These are phyloP conservation scores for Lottia scabra DNA, from an alignment of 2,888 invertebrate species.

Conservation along the genomic window DNA sequence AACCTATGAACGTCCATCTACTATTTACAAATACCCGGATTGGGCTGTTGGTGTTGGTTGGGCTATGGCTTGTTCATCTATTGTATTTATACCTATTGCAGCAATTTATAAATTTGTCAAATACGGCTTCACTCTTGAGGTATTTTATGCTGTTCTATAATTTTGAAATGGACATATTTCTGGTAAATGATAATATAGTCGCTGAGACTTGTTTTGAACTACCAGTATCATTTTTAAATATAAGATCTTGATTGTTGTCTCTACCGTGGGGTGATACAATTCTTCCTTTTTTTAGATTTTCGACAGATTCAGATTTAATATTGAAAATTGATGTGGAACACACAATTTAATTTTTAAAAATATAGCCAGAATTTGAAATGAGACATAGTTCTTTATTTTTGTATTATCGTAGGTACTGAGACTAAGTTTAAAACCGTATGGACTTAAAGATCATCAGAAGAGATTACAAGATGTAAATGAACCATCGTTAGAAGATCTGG, in stretches of 20 bases:
- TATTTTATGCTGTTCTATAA: slow-evolving; percentile 5
- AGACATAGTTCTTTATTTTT: neutral
- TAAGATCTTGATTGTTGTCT: too few relatives aligned
- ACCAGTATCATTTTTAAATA: too few relatives aligned
- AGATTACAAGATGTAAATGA: slow-evolving; percentile 52
- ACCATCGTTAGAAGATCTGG: slow-evolving; percentile 26
- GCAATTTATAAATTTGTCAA: slow-evolving; percentile 54
- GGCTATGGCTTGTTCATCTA: slow-evolving; percentile 58
- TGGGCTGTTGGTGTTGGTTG: slow-evolving; percentile 69
- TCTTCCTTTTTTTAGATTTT: too few relatives aligned
- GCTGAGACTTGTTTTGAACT: too few relatives aligned
- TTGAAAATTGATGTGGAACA: too few relatives aligned
- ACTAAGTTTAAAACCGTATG: slow-evolving; percentile 46
- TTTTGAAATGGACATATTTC: neutral
- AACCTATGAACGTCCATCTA: slow-evolving; percentile 63
- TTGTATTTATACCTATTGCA: slow-evolving; percentile 62
- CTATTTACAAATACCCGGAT: slow-evolving; percentile 69
- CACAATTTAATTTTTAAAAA: too few relatives aligned
- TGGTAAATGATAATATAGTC: too few relatives aligned
- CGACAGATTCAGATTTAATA: too few relatives aligned
- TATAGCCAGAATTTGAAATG: too few relatives aligned
- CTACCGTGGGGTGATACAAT: too few relatives aligned
- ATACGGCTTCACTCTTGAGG: slow-evolving; percentile 39
- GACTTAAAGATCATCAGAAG: slow-evolving; percentile 52
- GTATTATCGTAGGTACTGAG: slow-evolving; percentile 41